phyloP scores from a whole-genome alignment of 1,140 invertebrate genomes.

The Melitaea cinxia region DNA sequence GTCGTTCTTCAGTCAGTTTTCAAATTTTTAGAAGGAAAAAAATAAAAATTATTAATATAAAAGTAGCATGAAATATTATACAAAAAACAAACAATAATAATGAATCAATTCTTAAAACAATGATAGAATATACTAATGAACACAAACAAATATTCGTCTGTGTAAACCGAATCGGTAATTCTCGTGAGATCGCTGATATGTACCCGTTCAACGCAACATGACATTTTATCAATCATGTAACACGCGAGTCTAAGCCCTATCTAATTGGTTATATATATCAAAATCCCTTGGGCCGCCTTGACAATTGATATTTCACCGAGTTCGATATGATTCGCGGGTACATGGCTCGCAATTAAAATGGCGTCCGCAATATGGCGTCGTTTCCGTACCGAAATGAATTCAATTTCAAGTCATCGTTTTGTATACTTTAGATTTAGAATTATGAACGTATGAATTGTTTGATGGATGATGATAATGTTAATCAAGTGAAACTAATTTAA shows the following conservation, averaged over 20 bases:
- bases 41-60: too few species aligned
- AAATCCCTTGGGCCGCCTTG: conserved; percentile 1
- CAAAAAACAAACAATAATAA: neutral
- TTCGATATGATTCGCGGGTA: conserved; percentile 35
- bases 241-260: conserved; percentile 20
- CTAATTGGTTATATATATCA: conserved; percentile 12
- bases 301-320: conserved; percentile 24
- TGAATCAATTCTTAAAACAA: conserved; percentile 2
- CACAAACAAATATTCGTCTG: conserved; percentile 40
- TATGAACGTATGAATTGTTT: neutral
- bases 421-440: conserved; percentile 41
- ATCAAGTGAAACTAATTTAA: too few species aligned
- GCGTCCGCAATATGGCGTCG: conserved; percentile 40
- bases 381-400: conserved; percentile 44
- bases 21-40: too few species aligned
- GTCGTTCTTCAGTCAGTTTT: too few species aligned
- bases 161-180: conserved; percentile 35
- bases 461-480: neutral
- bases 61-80: neutral
- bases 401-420: conserved; percentile 43
- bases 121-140: conserved; percentile 6
- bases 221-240: conserved; percentile 4
- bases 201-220: conserved; percentile 22
- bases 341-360: conserved; percentile 50
- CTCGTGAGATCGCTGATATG: conserved; percentile 32